phyloP scores from a whole-genome alignment of 1,140 invertebrate genomes.

The Pentalonia nigronervosa region DNA sequence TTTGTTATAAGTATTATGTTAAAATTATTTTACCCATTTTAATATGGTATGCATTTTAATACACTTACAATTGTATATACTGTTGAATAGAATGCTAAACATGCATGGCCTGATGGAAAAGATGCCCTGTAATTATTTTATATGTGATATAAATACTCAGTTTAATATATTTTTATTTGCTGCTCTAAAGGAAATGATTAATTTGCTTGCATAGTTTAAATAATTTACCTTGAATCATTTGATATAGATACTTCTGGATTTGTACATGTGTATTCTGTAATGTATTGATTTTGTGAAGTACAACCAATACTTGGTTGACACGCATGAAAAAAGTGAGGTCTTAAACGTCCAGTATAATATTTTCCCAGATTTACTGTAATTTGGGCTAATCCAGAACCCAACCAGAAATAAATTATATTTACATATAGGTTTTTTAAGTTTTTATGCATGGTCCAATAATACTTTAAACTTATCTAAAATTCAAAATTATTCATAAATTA shows the following conservation, averaged over 20 bases:
- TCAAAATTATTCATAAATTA: not conserved
- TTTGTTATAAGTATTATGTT: conserved; percentile 7
- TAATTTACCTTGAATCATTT: conserved; percentile 56
- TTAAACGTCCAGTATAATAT: conserved; percentile 69
- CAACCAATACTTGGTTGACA: conserved; percentile 61
- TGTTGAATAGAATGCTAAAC: conserved; percentile 60
- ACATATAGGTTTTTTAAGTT: conserved; percentile 19
- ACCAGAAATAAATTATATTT: conserved; percentile 54
- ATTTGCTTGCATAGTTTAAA: not conserved
- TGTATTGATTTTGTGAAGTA: conserved; percentile 56
- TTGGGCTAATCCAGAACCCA: conserved; percentile 64
- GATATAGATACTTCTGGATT: conserved; percentile 34
- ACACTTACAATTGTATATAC: conserved; percentile 59
- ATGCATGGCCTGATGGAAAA: conserved; percentile 61
- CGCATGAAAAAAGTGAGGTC: conserved; percentile 68
- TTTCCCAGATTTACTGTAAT: conserved; percentile 69
- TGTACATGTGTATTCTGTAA: conserved; percentile 59
- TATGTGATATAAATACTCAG: not conserved
- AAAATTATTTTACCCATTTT: not conserved
- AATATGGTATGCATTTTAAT: not conserved
- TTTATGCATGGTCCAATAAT: not conserved
- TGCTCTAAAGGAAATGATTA: not conserved
- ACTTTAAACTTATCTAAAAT: conserved; percentile 37
- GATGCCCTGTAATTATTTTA: conserved; percentile 59
- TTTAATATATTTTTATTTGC: not conserved